phyloP scores from a whole-genome alignment of 2,113 vertebrate species.

The Myxocyprinus asiaticus region DNA sequence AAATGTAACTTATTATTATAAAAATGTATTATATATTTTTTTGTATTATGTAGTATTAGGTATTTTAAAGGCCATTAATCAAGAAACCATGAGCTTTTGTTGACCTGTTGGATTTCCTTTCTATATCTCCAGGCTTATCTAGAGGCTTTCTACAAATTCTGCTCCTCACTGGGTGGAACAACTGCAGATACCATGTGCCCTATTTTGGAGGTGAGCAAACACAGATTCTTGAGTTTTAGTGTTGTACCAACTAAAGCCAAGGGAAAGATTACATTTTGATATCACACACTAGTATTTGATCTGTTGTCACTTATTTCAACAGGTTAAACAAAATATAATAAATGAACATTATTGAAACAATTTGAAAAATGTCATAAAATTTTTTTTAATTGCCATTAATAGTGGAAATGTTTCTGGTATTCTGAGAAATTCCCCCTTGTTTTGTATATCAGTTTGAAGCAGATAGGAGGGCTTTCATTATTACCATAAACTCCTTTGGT shows the following conservation, averaged over 20 bases:
- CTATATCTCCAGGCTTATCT: constrained; percentile 84
- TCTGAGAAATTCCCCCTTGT: neutral
- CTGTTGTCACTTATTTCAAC: too few species aligned
- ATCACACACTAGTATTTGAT: too few species aligned
- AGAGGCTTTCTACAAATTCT: constrained; percentile 98
- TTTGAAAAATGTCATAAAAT: too few species aligned
- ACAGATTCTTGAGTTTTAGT: neutral
- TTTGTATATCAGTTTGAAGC: constrained; percentile 86
- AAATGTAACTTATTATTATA: constrained; percentile 53
- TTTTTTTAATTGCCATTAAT: neutral
- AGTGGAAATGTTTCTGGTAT: neutral
- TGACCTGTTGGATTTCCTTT: neutral
- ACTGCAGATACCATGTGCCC: constrained; percentile 97
- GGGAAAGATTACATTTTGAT: too few species aligned
- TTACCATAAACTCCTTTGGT: constrained; percentile 98
- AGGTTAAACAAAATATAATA: too few species aligned
- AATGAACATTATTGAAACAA: too few species aligned
- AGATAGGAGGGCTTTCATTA: constrained; percentile 95
- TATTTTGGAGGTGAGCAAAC: constrained; percentile 86
- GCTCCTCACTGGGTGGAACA: constrained; percentile 90
- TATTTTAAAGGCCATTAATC: too few species aligned
- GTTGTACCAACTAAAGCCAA: too few species aligned
- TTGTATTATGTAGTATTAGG: too few species aligned
- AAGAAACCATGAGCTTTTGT: neutral
- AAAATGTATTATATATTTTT: neutral